A percentile compares a stretch with the other conserved stretches of the same genome.
Evolutionary conservation across 2,888 invertebrate species (phyloP).

Genomic region (Trichopria drosophilae): DNA sequence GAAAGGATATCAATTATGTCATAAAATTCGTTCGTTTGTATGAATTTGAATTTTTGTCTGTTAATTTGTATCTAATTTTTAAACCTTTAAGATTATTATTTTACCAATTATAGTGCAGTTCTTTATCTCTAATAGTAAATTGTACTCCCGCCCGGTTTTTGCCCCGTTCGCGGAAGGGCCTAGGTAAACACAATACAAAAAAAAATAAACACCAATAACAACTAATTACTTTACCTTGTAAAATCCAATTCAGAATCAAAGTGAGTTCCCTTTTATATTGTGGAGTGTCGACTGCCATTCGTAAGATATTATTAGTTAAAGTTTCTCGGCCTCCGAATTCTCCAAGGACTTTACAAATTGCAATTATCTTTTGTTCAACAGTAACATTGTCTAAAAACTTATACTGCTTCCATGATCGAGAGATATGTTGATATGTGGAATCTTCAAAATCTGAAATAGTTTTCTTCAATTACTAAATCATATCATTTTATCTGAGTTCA

Average conservation of each 20-base stretch:
- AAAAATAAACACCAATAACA: too few relatives aligned
- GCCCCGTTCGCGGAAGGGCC: too few relatives aligned
- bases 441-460: constrained; percentile 56
- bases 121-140: too few relatives aligned
- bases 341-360: constrained; percentile 64
- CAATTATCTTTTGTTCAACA: constrained; percentile 61
- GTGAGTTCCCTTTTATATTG: constrained; percentile 66
- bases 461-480: constrained; percentile 7
- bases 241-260: constrained; percentile 65
- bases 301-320: constrained; percentile 67
- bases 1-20: too few relatives aligned
- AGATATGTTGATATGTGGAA: constrained; percentile 49
- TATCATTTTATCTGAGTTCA: background rate
- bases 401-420: constrained; percentile 67
- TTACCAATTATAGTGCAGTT: too few relatives aligned
- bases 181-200: too few relatives aligned
- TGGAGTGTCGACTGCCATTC: constrained; percentile 61
- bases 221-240: constrained; percentile 59
- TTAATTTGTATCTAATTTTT: too few relatives aligned
- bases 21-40: too few relatives aligned
- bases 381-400: constrained; percentile 63
- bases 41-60: too few relatives aligned
- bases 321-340: constrained; percentile 62
- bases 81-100: too few relatives aligned
- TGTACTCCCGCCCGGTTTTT: too few relatives aligned